Evolutionary conservation across 2,797 vertebrate genomes (phyloP), one percentile per base, ranked within the genome.

Genomic region (Monodelphis domestica): DNA sequence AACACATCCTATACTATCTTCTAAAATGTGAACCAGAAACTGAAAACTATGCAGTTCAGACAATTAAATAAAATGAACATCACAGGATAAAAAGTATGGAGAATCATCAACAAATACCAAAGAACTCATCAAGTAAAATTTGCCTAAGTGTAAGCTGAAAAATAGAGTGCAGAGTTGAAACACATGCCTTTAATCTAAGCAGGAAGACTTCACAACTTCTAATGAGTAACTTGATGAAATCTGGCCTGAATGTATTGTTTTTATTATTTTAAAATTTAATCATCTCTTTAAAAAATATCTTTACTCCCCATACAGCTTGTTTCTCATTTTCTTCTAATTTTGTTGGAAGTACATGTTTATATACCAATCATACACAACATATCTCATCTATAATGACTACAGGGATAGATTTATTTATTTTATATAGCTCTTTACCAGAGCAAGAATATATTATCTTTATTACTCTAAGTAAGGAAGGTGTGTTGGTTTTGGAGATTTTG

Each of bases 71-170:
- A 63, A 11, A 63, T 59, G 51, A 28, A 30, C 50, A 78, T 45
- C 21, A 45, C 15, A 45, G 0, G 17, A 45, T 21, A 17, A 78
- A 24, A 78, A 21, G 17, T 45, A 45, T 24, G 17, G 1, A 38
- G 53, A 30, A 56, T 0, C 50, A 26, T 52, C 92, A 95, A 91
- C 59, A 92, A 97, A 59, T 5, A 57, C 0, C 0, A 0, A 6
- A 0, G 1, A 1, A 33, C 33, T 14, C 28, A 54, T 0, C 26
- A 21, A 29, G 33, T 45, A 14, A 59, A 28, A 51, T 52, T 14
- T 3, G 0, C 56, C 53, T 29, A 5, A 56, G 28, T 29, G 28
- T 29, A 1, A 28, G 26, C 88, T 38, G 50, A 52, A 28, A 90
- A 2, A 24, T 1, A 26, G 1, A 24, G 33, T 51, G 70, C 1